Conservation (phyloP, 2,113 vertebrate species). For the Plotosus lineatus region DNA sequence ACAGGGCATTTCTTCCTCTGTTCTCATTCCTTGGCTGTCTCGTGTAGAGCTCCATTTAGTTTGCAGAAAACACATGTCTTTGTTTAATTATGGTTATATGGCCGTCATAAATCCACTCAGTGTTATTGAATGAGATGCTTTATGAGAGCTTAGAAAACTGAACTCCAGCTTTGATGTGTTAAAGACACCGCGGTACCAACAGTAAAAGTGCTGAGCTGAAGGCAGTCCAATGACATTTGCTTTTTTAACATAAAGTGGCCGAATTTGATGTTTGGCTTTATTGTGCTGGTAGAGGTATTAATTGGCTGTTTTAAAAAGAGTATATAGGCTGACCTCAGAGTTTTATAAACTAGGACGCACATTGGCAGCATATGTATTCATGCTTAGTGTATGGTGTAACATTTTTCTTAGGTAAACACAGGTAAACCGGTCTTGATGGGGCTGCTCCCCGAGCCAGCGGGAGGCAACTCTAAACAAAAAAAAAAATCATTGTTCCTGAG, state of each 20-base stretch:
- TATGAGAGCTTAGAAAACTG: slow-evolving; percentile 70
- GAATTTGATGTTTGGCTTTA: slow-evolving; percentile 73
- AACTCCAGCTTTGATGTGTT: slow-evolving; percentile 73
- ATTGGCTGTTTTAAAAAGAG: slow-evolving; percentile 75
- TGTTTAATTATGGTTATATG: slow-evolving; percentile 76
- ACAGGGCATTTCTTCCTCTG: slow-evolving; percentile 30
- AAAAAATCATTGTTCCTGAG: slow-evolving; percentile 24
- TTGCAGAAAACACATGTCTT: slow-evolving; percentile 69
- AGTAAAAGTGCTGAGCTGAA: slow-evolving; percentile 63
- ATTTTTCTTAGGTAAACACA: slow-evolving; percentile 61
- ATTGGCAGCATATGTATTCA: slow-evolving; percentile 68
- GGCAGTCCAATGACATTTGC: slow-evolving; percentile 64
- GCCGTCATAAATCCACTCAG: slow-evolving; percentile 69
- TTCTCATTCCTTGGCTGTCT: slow-evolving; percentile 58
- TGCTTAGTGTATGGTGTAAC: slow-evolving; percentile 61
- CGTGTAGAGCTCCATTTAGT: slow-evolving; percentile 57
- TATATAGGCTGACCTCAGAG: slow-evolving; percentile 67
- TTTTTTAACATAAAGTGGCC: slow-evolving; percentile 68
- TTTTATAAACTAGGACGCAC: slow-evolving; percentile 72
- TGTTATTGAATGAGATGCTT: slow-evolving; percentile 70
- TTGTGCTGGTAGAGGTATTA: slow-evolving; percentile 72
- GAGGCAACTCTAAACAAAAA: slow-evolving; percentile 58
- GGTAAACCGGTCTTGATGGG: slow-evolving; percentile 55
- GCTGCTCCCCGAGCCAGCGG: slow-evolving; percentile 44
- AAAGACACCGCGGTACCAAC: slow-evolving; percentile 56